Percentiles rank a stretch among this genome's conserved stretches.
Evolutionary conservation across 2,888 invertebrate species (phyloP).

Genomic region (Pammene fasciana): DNA sequence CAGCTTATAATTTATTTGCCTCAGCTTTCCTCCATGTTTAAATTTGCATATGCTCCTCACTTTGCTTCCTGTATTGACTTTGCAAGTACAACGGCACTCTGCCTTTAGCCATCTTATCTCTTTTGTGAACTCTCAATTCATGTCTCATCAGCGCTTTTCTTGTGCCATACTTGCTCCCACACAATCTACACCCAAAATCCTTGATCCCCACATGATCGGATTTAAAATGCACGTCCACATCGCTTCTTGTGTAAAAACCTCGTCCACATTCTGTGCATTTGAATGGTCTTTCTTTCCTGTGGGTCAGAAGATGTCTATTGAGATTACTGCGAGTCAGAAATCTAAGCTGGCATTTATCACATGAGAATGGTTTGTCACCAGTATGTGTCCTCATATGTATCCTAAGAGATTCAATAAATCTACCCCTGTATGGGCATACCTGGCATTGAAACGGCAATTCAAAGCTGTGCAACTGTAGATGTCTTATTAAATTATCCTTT

Average conservation of each 20-base stretch:
- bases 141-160: constrained; percentile 67
- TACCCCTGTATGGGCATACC: constrained; percentile 62
- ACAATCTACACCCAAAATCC: constrained; percentile 59
- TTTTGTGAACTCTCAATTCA: constrained; percentile 65
- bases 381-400: constrained; percentile 65
- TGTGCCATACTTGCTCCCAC: constrained; percentile 66
- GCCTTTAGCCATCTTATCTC: constrained; percentile 66
- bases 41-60: background rate
- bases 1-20: background rate
- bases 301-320: constrained; percentile 65
- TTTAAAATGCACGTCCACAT: constrained; percentile 62
- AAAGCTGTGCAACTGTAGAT: constrained; percentile 59
- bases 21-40: background rate
- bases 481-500: constrained; percentile 63
- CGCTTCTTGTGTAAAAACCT: constrained; percentile 61
- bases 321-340: constrained; percentile 67
- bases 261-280: constrained; percentile 63
- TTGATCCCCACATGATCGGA: constrained; percentile 64
- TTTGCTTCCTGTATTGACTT: constrained; percentile 53
- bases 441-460: constrained; percentile 64
- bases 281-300: constrained; percentile 60
- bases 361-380: constrained; percentile 64
- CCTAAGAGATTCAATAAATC: constrained; percentile 62
- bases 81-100: constrained; percentile 69
- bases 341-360: constrained; percentile 60